Percentiles rank a stretch among this genome's conserved stretches.
phyloP scores from a whole-genome alignment of 2,888 invertebrate genomes.

The Nymphalis c-album region DNA sequence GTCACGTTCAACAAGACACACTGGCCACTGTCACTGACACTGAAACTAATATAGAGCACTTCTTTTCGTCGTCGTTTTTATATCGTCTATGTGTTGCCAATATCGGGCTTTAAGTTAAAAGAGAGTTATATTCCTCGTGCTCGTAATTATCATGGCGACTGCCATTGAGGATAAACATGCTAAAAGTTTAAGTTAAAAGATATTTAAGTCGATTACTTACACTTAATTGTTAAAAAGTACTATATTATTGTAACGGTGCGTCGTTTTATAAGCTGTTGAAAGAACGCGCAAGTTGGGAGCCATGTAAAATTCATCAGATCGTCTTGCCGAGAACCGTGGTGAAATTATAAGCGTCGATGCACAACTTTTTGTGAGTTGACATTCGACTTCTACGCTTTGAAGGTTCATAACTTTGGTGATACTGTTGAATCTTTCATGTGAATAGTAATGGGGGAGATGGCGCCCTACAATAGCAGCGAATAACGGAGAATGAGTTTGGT shows the following conservation, averaged over 20 bases:
- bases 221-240: background rate
- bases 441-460: conserved; percentile 48
- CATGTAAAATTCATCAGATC: conserved; percentile 44
- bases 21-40: too few relatives aligned
- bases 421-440: conserved; percentile 68
- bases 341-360: conserved; percentile 32
- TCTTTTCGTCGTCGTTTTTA: too few relatives aligned
- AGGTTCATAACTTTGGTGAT: conserved; percentile 53
- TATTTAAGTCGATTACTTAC: background rate
- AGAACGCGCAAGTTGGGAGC: conserved; percentile 10
- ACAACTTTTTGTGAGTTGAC: conserved; percentile 28
- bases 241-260: conserved; percentile 15
- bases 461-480: background rate
- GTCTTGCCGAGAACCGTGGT: conserved; percentile 46
- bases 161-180: too few relatives aligned
- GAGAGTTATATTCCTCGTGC: too few relatives aligned
- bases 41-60: too few relatives aligned
- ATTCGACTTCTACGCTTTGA: conserved; percentile 47
- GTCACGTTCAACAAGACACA: too few relatives aligned
- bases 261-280: conserved; percentile 24
- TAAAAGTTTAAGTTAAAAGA: background rate
- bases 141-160: too few relatives aligned
- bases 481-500: conserved; percentile 1
- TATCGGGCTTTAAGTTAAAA: too few relatives aligned
- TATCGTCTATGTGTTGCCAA: too few relatives aligned